These are phyloP conservation scores for Agrilus planipennis DNA, from an alignment of 1,140 invertebrate genomes.

Conservation along the genomic window DNA sequence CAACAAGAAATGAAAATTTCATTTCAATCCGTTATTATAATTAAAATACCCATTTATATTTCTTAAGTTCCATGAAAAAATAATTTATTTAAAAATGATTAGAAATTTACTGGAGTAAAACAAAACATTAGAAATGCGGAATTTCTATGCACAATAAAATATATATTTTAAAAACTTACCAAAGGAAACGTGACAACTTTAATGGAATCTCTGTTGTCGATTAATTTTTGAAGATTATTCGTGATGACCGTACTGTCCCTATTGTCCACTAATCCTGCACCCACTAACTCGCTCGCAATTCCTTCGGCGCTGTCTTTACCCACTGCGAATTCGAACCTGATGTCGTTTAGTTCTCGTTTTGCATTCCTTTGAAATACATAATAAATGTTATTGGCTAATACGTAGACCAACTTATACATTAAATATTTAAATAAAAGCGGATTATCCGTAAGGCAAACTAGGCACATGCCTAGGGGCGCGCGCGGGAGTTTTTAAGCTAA, in stretches of 20 bases:
- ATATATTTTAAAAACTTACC: constrained; percentile 45
- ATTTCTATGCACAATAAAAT: constrained; percentile 1
- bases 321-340: constrained; percentile 88
- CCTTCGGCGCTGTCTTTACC: constrained; percentile 89
- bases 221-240: constrained; percentile 82
- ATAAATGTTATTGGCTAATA: too few species aligned
- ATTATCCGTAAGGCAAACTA: too few species aligned
- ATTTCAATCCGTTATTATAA: too few species aligned
- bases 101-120: neutral
- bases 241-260: constrained; percentile 85
- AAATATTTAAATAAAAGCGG: too few species aligned
- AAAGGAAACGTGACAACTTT: constrained; percentile 83
- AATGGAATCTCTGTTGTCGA: constrained; percentile 50
- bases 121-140: neutral
- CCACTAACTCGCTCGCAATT: constrained; percentile 86
- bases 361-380: too few species aligned
- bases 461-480: too few species aligned
- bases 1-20: constrained; percentile 26
- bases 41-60: neutral
- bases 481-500: too few species aligned
- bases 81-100: constrained; percentile 4
- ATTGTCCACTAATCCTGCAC: constrained; percentile 86
- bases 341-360: constrained; percentile 89
- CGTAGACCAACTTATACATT: too few species aligned
- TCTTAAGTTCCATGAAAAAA: neutral